These are phyloP conservation scores for Atractosteus spatula DNA, from an alignment of 2,113 vertebrate species.

Conservation along the genomic window DNA sequence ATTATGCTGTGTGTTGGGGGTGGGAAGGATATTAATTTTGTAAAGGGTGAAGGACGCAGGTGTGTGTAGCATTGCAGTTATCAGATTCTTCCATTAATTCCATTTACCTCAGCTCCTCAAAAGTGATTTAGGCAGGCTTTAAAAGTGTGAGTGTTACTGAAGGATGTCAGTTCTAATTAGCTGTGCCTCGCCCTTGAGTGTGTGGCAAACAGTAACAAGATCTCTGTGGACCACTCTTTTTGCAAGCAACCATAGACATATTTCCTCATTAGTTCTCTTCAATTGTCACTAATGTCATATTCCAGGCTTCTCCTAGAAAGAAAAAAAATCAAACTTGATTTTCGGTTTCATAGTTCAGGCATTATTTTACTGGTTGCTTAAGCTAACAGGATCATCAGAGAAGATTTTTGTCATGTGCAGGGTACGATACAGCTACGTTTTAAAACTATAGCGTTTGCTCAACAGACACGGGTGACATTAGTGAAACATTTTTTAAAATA, in stretches of 20 bases:
- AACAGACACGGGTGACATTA: too few relatives aligned
- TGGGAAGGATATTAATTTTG: constrained; percentile 39
- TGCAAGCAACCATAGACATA: constrained; percentile 60
- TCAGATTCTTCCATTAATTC: constrained; percentile 37
- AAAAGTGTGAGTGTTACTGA: constrained; percentile 32
- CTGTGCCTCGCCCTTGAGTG: constrained; percentile 60
- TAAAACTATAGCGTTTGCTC: too few relatives aligned
- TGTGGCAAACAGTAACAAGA: constrained; percentile 78
- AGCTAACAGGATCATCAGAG: neutral
- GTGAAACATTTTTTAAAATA: too few relatives aligned
- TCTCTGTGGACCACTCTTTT: constrained; percentile 73
- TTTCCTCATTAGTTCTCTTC: constrained; percentile 72
- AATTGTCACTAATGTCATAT: constrained; percentile 69
- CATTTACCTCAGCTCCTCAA: constrained; percentile 45
- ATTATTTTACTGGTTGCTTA: constrained; percentile 45
- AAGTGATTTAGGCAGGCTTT: constrained; percentile 44
- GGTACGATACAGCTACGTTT: too few relatives aligned
- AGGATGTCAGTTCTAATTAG: constrained; percentile 78
- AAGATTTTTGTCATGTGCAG: too few relatives aligned
- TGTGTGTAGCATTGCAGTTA: constrained; percentile 35
- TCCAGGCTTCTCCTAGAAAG: constrained; percentile 51
- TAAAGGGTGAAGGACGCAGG: constrained; percentile 36
- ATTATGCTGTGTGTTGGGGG: too few relatives aligned
- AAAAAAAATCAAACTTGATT: constrained; percentile 44
- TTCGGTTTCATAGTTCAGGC: constrained; percentile 13